These are phyloP conservation scores for Karalla daura DNA, from an alignment of 2,797 vertebrate genomes.

Conservation along the genomic window DNA sequence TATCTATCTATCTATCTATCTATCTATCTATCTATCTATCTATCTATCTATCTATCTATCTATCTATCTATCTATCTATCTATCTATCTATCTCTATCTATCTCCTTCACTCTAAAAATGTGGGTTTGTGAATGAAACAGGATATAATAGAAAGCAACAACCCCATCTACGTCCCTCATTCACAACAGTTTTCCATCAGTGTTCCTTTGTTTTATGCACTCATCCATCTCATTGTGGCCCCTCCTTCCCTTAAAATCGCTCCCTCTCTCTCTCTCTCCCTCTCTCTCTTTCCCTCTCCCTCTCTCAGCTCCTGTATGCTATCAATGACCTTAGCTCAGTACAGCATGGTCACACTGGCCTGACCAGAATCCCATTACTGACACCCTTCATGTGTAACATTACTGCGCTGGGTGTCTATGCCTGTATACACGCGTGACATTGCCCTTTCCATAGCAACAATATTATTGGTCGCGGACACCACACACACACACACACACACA, in stretches of 20 bases:
- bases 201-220: constrained; percentile 57
- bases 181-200: constrained; percentile 3
- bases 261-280: constrained; percentile 18
- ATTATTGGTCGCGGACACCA: constrained; percentile 42
- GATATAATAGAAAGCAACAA: no score
- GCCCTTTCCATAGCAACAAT: constrained; percentile 68
- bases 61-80: no score
- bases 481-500: constrained; percentile 32
- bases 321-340: constrained; percentile 76
- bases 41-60: no score
- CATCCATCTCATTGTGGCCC: constrained; percentile 16
- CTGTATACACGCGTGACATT: constrained; percentile 70
- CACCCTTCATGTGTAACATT: constrained; percentile 81
- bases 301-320: constrained; percentile 57
- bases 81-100: no score
- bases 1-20: no score
- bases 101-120: no score
- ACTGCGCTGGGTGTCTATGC: constrained; percentile 41
- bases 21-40: no score
- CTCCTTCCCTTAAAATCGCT: constrained; percentile 4
- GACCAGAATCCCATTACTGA: constrained; percentile 81
- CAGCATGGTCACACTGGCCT: constrained; percentile 72
- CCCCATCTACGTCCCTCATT: background rate
- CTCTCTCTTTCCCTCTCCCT: constrained; percentile 23
- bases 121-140: no score